Evolutionary conservation across 2,888 invertebrate species (phyloP).

Genomic region (Tetanocera ferruginea): DNA sequence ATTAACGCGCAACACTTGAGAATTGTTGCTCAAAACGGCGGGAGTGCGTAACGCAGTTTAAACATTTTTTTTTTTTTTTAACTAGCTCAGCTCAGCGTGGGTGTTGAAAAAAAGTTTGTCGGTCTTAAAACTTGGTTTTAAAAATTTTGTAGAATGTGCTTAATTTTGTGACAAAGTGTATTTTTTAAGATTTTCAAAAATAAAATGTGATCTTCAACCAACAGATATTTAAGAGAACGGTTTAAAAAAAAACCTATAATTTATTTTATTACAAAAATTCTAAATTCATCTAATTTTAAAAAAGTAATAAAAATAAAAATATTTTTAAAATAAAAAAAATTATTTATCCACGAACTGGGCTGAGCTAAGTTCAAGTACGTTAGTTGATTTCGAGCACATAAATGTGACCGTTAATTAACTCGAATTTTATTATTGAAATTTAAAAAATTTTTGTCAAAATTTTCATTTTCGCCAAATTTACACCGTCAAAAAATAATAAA

Average conservation of each 20-base stretch:
- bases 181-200: too few relatives aligned
- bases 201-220: too few relatives aligned
- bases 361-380: background rate
- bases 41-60: conserved; percentile 2
- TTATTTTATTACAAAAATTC: background rate
- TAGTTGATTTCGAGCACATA: background rate
- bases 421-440: background rate
- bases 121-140: too few relatives aligned
- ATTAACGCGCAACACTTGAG: conserved; percentile 35
- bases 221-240: too few relatives aligned
- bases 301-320: background rate
- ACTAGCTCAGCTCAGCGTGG: background rate
- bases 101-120: background rate
- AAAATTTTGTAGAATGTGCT: too few relatives aligned
- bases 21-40: background rate
- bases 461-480: background rate
- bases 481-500: too few relatives aligned
- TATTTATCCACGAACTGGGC: background rate
- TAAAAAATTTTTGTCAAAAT: background rate
- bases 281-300: background rate
- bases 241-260: too few relatives aligned
- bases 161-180: too few relatives aligned
- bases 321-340: background rate
- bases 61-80: background rate
- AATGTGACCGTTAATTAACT: too few relatives aligned